Evolutionary conservation across 2,888 invertebrate species (phyloP).

Genomic region (Ceraclea dissimilis): DNA sequence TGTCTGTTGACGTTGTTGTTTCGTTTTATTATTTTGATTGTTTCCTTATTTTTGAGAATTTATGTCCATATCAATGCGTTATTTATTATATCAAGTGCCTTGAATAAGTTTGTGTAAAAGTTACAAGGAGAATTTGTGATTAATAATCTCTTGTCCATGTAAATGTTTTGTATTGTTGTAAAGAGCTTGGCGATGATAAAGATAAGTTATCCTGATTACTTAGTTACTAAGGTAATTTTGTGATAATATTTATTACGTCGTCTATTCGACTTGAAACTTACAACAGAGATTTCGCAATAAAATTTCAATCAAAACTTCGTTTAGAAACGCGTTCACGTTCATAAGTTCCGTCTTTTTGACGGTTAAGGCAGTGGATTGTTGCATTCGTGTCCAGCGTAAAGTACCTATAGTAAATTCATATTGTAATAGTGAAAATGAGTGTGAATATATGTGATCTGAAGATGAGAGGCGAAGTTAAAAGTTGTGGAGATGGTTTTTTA

Average conservation of each 20-base stretch:
- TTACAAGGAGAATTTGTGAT: constrained; percentile 12
- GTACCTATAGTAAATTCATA: constrained; percentile 2
- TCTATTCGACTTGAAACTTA: constrained; percentile 6
- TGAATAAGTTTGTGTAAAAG: constrained; percentile 17
- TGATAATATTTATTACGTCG: constrained; percentile 8
- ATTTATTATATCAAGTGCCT: constrained; percentile 5
- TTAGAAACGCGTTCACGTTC: neutral
- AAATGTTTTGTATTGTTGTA: constrained; percentile 19
- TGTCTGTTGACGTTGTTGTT: constrained; percentile 15
- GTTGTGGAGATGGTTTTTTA: constrained; percentile 63
- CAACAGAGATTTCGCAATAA: constrained; percentile 2
- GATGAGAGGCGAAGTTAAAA: constrained; percentile 40
- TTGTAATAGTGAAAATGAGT: constrained; percentile 8
- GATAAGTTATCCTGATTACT: constrained; percentile 17
- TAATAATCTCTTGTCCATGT: constrained; percentile 8
- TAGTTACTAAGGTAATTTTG: constrained; percentile 12
- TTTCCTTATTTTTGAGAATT: constrained; percentile 15
- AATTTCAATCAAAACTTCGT: neutral
- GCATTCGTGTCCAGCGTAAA: neutral
- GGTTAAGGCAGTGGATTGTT: constrained; percentile 1
- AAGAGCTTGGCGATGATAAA: constrained; percentile 17
- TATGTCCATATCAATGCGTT: neutral
- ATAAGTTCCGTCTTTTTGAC: neutral
- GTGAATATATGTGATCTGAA: constrained; percentile 15
- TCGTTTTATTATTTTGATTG: constrained; percentile 20